Conservation (phyloP, 2,797 vertebrate species). For the Darevskia mixta region DNA sequence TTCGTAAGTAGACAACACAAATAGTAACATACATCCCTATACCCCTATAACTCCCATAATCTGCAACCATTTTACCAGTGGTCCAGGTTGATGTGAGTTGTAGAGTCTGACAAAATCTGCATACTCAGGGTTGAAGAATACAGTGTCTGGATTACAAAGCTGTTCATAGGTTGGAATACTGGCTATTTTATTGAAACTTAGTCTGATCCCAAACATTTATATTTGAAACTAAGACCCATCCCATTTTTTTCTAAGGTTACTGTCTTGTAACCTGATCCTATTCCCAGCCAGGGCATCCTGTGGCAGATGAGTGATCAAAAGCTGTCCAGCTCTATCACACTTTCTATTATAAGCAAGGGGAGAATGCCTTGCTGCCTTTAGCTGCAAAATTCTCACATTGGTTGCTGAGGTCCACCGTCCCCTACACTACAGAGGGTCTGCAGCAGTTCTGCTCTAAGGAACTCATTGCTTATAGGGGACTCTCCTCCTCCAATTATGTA, state of each 20-base stretch:
- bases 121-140: too few relatives aligned
- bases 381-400: neutral
- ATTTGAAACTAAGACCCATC: neutral
- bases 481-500: neutral
- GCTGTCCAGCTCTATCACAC: neutral
- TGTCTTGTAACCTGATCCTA: neutral
- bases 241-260: neutral
- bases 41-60: too few relatives aligned
- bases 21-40: neutral
- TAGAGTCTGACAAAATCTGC: too few relatives aligned
- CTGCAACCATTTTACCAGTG: too few relatives aligned
- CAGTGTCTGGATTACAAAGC: constrained; percentile 15
- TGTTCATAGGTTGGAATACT: constrained; percentile 23
- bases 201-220: neutral
- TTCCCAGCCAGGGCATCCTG: neutral
- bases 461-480: neutral
- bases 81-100: too few relatives aligned
- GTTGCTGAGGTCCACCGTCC: neutral
- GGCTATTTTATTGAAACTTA: neutral
- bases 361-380: neutral
- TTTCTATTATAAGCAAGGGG: constrained; percentile 5
- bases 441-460: neutral
- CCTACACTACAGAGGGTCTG: neutral
- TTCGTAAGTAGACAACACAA: constrained; percentile 31
- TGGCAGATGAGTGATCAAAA: neutral